phyloP scores from a whole-genome alignment of 2,797 vertebrate genomes.

The Spheniscus humboldti region DNA sequence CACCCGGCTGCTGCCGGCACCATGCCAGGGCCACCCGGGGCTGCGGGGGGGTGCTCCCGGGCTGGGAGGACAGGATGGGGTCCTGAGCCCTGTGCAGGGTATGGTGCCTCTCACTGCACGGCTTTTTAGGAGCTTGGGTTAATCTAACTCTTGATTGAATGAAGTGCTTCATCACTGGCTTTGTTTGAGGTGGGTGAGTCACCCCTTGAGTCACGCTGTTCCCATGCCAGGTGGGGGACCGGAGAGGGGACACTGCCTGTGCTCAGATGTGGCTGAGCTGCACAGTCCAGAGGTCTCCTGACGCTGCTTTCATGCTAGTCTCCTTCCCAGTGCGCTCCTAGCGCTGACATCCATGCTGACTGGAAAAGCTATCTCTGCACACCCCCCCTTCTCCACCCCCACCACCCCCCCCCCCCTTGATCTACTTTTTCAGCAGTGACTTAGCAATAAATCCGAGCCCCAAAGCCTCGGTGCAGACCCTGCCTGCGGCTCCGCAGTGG shows the following conservation, averaged over 20 bases:
- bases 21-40: not conserved
- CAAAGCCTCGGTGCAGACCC: not conserved
- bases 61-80: not conserved
- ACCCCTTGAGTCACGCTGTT: not conserved
- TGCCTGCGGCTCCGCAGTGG: not conserved
- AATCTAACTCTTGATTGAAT: not conserved
- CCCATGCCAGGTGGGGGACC: not conserved
- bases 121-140: not conserved
- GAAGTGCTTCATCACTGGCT: not conserved
- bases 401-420: fast-evolving
- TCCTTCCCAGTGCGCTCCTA: fast-evolving
- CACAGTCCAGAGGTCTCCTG: fast-evolving
- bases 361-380: not conserved
- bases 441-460: not conserved
- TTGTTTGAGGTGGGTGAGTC: not conserved
- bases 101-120: fast-evolving
- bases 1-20: not conserved
- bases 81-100: not conserved
- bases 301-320: fast-evolving
- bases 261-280: not conserved
- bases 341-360: fast-evolving
- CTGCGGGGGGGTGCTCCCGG: not conserved
- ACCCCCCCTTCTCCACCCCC: fast-evolving
- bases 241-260: not conserved
- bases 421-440: not conserved